These are phyloP conservation scores for Argyresthia goedartella DNA, from an alignment of 2,888 invertebrate genomes.

Conservation along the genomic window DNA sequence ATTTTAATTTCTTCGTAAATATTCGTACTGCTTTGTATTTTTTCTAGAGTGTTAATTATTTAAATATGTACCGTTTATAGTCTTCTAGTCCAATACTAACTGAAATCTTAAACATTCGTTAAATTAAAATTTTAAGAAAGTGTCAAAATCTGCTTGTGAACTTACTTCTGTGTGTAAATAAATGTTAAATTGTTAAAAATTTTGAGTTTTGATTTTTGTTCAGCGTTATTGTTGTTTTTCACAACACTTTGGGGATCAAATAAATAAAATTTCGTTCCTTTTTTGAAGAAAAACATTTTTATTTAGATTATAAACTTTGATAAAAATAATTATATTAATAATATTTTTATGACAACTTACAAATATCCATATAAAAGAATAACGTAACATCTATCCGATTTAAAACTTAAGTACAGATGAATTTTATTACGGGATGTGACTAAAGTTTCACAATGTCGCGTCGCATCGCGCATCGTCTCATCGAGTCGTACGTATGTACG, in stretches of 20 bases:
- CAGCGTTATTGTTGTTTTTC: neutral
- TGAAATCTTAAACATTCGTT: too few relatives aligned
- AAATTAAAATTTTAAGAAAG: too few relatives aligned
- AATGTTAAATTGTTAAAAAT: constrained; percentile 30
- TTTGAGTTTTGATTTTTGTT: neutral
- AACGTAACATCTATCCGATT: constrained; percentile 70
- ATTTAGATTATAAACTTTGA: constrained; percentile 74
- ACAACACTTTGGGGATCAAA: neutral
- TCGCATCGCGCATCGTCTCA: constrained; percentile 15
- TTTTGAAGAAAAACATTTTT: constrained; percentile 72
- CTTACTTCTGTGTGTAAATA: constrained; percentile 40
- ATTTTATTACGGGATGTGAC: constrained; percentile 61
- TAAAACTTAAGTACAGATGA: constrained; percentile 59
- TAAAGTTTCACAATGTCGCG: constrained; percentile 23
- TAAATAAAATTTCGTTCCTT: constrained; percentile 24
- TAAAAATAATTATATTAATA: constrained; percentile 73
- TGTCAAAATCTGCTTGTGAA: constrained; percentile 2
- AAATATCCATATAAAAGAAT: constrained; percentile 70
- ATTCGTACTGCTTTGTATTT: too few relatives aligned
- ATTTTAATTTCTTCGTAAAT: too few relatives aligned
- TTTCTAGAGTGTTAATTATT: too few relatives aligned
- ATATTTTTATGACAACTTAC: constrained; percentile 71
- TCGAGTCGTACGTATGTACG: constrained; percentile 25
- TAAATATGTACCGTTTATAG: too few relatives aligned
- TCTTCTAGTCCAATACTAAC: too few relatives aligned